Evolutionary conservation across 2,113 vertebrate genomes (phyloP), one percentile per base, ranked within the genome.

Genomic region (Pleuronectes platessa): DNA sequence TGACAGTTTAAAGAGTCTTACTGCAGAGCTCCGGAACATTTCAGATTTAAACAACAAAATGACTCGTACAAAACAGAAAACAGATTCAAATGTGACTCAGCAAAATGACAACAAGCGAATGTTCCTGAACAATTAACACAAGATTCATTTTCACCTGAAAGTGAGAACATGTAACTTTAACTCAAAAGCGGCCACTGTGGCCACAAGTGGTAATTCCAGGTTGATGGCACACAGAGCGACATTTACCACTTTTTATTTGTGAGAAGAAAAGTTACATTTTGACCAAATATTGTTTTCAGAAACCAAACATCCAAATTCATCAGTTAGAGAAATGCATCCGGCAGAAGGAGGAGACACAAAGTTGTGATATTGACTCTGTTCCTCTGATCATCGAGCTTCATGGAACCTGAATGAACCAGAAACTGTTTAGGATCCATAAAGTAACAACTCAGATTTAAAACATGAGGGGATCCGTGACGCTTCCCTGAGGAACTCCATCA

Each of bases 401-500:
- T 3, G 55, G 5, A 12, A 35, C 17, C 62, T 60, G 61, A 51
- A 64, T 75, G 17, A 74, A 55, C 26, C 54, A 58, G 23, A 82
- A 65, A 75, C 21, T 68, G 24, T 54, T 70, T 47, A 47, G 64
- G 3, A 5, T 54, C 13, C 45, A 7, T 31, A 40, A 61, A 47
- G 24, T 67, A 54, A 55, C 27, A 73, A 31, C 11, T 71, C 8
- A 11, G 69, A 68, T 35, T 17, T 49, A 49, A 64, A 79, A 71
- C 63, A 26, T 45, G 59, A 69, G 68, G 11, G 63, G 79, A 79
- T 73, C 79, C 17, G 13, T 6, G 31, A 73, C 15, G 60, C 13
- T 59, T 69, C 65, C 76, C 64, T 73, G 71, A 69, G 79, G 84
- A 68, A 86, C 47, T 21, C 83, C 78, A 8, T 61, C 23, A 13